Evolutionary conservation across 1,140 invertebrate species (phyloP).

Genomic region (Octopus bimaculoides): DNA sequence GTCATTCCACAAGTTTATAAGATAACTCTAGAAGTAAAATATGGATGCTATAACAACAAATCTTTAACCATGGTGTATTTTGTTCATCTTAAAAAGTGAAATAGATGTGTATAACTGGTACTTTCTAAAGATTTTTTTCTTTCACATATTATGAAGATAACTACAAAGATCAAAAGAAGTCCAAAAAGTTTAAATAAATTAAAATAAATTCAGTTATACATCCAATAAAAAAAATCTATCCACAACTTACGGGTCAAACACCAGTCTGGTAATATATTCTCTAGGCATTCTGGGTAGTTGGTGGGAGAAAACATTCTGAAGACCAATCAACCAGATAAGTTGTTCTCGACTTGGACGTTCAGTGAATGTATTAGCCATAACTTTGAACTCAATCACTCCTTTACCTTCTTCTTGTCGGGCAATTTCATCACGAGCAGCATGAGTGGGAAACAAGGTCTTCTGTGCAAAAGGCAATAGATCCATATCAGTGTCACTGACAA

Average conservation of each 20-base stretch:
- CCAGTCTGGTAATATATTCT: slow-evolving; percentile 94
- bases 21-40: too few species aligned
- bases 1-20: too few species aligned
- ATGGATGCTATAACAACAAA: too few species aligned
- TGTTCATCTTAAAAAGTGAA: too few species aligned
- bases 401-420: slow-evolving; percentile 85
- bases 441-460: slow-evolving; percentile 42
- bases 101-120: not conserved
- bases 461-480: slow-evolving; percentile 19
- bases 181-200: too few species aligned
- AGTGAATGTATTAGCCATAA: slow-evolving; percentile 89
- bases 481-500: not conserved
- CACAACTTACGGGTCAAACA: slow-evolving; percentile 87
- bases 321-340: slow-evolving; percentile 78
- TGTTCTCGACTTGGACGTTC: slow-evolving; percentile 84
- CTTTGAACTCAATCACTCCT: slow-evolving; percentile 89
- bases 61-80: too few species aligned
- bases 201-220: too few species aligned
- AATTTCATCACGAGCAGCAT: slow-evolving; percentile 80
- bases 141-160: not conserved
- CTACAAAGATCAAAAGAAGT: too few species aligned
- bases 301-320: slow-evolving; percentile 94
- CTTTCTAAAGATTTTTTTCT: not conserved
- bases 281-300: slow-evolving; percentile 97
- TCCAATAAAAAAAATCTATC: not conserved